Percentiles rank a stretch among this genome's conserved stretches.
phyloP scores from a whole-genome alignment of 2,113 vertebrate genomes.

The Lagenorhynchus albirostris region DNA sequence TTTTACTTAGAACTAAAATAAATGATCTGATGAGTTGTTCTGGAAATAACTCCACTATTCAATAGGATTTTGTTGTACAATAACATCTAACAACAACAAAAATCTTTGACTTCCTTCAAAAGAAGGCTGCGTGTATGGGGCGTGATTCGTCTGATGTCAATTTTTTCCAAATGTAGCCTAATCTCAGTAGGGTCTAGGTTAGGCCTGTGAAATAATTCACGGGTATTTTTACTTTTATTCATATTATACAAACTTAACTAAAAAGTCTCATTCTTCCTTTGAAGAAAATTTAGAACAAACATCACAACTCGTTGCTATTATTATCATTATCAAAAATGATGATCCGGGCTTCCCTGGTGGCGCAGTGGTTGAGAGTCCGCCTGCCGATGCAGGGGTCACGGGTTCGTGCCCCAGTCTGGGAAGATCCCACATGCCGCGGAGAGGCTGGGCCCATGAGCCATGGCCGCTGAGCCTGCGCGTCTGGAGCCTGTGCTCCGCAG shows the following conservation, averaged over 20 bases:
- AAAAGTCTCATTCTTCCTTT: slow-evolving; percentile 18
- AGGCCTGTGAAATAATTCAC: not conserved
- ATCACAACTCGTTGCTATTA: slow-evolving; percentile 5
- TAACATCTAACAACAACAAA: slow-evolving; percentile 13
- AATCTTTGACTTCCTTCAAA: slow-evolving; percentile 25
- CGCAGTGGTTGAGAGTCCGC: no score
- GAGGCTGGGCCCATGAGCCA: no score
- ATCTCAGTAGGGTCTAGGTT: not conserved
- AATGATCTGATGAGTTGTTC: not conserved
- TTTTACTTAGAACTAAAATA: slow-evolving; percentile 36
- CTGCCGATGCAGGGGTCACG: no score
- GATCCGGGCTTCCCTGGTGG: not conserved
- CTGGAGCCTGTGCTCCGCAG: no score
- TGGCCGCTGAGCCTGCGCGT: no score
- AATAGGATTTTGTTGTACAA: slow-evolving; percentile 3
- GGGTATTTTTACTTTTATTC: not conserved
- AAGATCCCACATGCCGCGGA: no score
- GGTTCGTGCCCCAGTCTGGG: no score
- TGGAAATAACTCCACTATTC: slow-evolving; percentile 6
- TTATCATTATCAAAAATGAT: slow-evolving; percentile 1
- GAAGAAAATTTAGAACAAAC: slow-evolving; percentile 17
- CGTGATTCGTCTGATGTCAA: not conserved
- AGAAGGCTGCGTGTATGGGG: not conserved
- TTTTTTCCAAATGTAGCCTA: slow-evolving; percentile 2
- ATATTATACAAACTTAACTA: not conserved